Conservation (phyloP, 2,113 vertebrate genomes). For the Dicrurus megarhynchus region DNA sequence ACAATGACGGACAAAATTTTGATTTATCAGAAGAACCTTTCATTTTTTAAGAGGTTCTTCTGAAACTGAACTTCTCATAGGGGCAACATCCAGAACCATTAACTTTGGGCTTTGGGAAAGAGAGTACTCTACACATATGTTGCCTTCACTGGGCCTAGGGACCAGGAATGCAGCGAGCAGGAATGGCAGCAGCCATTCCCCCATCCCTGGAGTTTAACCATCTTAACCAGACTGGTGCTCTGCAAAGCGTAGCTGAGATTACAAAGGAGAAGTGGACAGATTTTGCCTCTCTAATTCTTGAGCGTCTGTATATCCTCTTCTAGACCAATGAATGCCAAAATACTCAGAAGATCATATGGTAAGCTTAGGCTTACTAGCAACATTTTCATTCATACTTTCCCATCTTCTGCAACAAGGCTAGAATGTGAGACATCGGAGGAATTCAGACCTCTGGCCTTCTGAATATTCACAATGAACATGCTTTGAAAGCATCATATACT, state of each 20-base stretch:
- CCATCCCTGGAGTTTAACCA: background rate
- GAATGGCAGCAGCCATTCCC: background rate
- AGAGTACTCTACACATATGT: background rate
- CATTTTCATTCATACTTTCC: slow-evolving; percentile 51
- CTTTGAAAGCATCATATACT: slow-evolving; percentile 18
- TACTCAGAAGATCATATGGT: background rate
- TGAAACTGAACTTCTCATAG: background rate
- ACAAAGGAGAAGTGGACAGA: background rate
- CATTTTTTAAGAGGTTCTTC: background rate
- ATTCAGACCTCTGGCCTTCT: slow-evolving; percentile 53
- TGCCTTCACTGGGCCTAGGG: background rate
- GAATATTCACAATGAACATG: slow-evolving; percentile 31
- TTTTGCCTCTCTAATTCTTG: background rate
- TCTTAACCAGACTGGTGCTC: background rate
- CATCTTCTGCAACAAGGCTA: slow-evolving; percentile 34
- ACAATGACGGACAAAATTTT: background rate
- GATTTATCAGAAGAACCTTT: background rate
- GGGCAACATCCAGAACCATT: background rate
- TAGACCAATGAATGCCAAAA: background rate
- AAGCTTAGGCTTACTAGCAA: background rate
- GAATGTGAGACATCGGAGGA: slow-evolving; percentile 50
- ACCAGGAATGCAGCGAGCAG: background rate
- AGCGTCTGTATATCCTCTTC: background rate
- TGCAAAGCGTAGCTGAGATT: background rate
- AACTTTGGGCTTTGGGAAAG: background rate